Base-by-base conservation (phyloP, 2,797 vertebrate species). In the Microchirus variegatus region DNA sequence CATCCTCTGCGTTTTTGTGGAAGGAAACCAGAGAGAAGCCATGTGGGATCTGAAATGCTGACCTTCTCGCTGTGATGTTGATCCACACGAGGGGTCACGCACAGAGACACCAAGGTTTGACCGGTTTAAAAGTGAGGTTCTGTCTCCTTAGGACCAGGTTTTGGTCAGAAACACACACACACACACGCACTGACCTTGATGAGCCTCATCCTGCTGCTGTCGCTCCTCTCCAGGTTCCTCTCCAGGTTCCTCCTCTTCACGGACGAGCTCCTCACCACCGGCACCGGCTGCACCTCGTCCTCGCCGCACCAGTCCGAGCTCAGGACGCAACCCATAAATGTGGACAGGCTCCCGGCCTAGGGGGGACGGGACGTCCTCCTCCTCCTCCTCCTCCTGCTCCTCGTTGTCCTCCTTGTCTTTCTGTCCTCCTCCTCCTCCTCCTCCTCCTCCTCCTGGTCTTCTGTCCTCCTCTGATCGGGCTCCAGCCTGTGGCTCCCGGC, bases 261-360 rank as follows among this genome's bases (percentile, higher is more conserved):
- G n/a, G 90, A 87, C 17, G 83, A 49, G 68, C 61, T 90, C 22
- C 83, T 82, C 78, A 86, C 82, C 77, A 90, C 80, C n/a, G 83
- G 70, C 77, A 91, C 79, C 1, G 78, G 72, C 63, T 79, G 84
- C 59, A 85, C 90, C 65, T 86, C 88, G 77, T 90, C 89, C 82
- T 91, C 90, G 84, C 85, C 92, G 12, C 91, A 93, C 85, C 87
- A 91, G 77, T 92, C 91, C 53, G 74, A 85, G 58, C 90, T 90
- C 87, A 93, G 87, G 87, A 88, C 78, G 59, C 93, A 94, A 91
- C 93, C 93, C 93, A 94, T 94, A 89, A 81, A 87, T 86, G 77
- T 83, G 75, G 58, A 82, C 6, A 16, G 68, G 75, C 54, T 71
- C 83, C 78, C 46, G 64, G 65, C 62, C 65, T 17, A 17, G 1